Conservation (phyloP, 2,113 vertebrate species). For the Hystrix brachyura region DNA sequence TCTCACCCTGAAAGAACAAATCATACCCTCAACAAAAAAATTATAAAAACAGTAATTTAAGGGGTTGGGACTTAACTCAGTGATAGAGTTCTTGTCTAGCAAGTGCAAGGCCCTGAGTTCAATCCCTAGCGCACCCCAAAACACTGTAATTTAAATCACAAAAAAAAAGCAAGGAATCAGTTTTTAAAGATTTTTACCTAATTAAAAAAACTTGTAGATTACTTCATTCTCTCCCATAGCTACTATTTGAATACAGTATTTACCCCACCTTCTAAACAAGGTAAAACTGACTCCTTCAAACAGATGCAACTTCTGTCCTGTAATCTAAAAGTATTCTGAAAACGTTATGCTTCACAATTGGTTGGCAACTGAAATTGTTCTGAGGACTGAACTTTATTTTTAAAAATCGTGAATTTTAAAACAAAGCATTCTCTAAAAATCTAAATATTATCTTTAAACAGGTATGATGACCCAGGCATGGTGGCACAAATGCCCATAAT, state of each 20-base stretch:
- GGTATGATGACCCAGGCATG: not conserved
- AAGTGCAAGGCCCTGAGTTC: no score
- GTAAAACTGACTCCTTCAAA: not conserved
- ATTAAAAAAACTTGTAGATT: not conserved
- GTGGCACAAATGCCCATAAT: not conserved
- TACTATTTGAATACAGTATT: slow-evolving; percentile 10
- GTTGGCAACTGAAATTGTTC: not conserved
- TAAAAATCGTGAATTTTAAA: slow-evolving; percentile 41
- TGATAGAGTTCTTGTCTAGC: no score
- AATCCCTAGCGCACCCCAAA: not conserved
- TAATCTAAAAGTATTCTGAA: slow-evolving; percentile 14
- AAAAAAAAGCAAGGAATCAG: slow-evolving; percentile 33
- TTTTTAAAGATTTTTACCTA: not conserved
- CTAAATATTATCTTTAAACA: slow-evolving; percentile 1
- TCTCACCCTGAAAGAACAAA: slow-evolving; percentile 57
- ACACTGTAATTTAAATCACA: not conserved
- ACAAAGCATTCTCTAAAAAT: slow-evolving; percentile 12
- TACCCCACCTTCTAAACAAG: slow-evolving; percentile 41
- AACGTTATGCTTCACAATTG: not conserved
- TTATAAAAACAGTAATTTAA: not conserved
- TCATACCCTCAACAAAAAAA: slow-evolving; percentile 22
- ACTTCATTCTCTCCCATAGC: not conserved
- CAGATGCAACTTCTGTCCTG: not conserved
- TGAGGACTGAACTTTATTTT: slow-evolving; percentile 39
- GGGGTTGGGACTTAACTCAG: no score